phyloP scores from a whole-genome alignment of 2,888 invertebrate genomes.

The Calameuta idolon region DNA sequence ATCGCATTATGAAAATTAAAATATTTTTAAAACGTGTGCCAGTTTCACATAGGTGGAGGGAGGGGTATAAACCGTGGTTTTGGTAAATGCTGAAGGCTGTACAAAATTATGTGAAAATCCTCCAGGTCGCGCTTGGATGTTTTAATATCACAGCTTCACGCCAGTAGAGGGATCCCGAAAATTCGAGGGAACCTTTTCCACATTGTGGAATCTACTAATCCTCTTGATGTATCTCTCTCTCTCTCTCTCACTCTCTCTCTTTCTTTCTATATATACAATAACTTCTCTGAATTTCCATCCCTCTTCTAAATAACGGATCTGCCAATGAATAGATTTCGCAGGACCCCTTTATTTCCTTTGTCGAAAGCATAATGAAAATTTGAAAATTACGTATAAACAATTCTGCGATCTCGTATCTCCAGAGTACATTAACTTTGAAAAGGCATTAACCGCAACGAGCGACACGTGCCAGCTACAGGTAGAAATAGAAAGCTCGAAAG shows the following conservation, averaged over 20 bases:
- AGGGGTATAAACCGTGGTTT: not conserved
- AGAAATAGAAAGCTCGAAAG: not conserved
- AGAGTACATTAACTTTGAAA: not conserved
- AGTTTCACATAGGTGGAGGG: not conserved
- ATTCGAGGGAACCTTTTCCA: not conserved
- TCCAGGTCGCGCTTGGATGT: not conserved
- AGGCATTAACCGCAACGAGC: not conserved
- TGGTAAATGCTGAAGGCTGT: not conserved
- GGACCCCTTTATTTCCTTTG: not conserved
- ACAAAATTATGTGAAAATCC: not conserved
- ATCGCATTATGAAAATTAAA: too few species aligned
- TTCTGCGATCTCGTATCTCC: not conserved
- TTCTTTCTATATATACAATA: not conserved
- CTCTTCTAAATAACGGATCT: not conserved
- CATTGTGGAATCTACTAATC: not conserved
- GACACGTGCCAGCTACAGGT: not conserved
- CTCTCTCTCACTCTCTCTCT: too few species aligned
- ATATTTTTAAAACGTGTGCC: too few species aligned
- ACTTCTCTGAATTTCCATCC: not conserved
- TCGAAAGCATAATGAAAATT: not conserved
- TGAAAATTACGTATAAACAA: not conserved
- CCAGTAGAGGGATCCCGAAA: not conserved
- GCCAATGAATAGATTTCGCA: not conserved
- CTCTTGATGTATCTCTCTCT: not conserved
- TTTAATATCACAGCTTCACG: not conserved